A percentile compares a stretch with the other conserved stretches of the same genome.
These are phyloP conservation scores for Temnothorax unifasciatus DNA, from an alignment of 2,888 invertebrate species.

Conservation along the genomic window DNA sequence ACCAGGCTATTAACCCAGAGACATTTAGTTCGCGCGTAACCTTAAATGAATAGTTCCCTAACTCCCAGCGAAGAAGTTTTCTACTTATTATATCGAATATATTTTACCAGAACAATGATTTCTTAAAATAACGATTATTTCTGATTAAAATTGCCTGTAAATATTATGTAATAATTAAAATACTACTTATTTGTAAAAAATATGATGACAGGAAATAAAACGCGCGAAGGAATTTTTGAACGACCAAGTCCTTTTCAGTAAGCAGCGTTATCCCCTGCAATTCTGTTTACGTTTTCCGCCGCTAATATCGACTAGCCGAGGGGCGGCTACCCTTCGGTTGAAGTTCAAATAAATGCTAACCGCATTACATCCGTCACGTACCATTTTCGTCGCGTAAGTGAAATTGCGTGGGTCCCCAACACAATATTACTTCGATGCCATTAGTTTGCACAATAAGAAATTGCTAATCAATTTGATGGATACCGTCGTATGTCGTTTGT, in stretches of 20 bases:
- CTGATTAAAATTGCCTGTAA: neutral
- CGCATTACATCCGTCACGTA: slow-evolving; percentile 71
- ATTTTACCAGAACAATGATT: neutral
- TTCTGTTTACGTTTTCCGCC: slow-evolving; percentile 67
- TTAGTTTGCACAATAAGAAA: slow-evolving; percentile 70
- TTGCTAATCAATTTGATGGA: slow-evolving; percentile 74
- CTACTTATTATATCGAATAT: neutral
- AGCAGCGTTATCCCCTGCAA: slow-evolving; percentile 27
- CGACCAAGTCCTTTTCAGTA: slow-evolving; percentile 57
- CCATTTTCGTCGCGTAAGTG: slow-evolving; percentile 68
- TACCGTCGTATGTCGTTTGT: slow-evolving; percentile 68
- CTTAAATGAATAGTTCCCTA: slow-evolving; percentile 45
- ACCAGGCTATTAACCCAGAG: slow-evolving; percentile 63
- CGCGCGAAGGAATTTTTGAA: slow-evolving; percentile 17
- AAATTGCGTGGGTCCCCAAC: slow-evolving; percentile 57
- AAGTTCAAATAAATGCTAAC: slow-evolving; percentile 75
- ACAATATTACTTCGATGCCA: slow-evolving; percentile 68
- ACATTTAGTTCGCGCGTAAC: slow-evolving; percentile 62
- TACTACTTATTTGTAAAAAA: neutral
- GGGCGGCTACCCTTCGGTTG: slow-evolving; percentile 62
- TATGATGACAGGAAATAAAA: neutral
- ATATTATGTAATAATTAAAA: slow-evolving; percentile 24
- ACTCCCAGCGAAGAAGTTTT: neutral
- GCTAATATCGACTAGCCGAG: slow-evolving; percentile 40
- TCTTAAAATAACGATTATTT: neutral